Evolutionary conservation across 2,888 invertebrate genomes (phyloP).

Genomic region (Aproaerema taeniolella): DNA sequence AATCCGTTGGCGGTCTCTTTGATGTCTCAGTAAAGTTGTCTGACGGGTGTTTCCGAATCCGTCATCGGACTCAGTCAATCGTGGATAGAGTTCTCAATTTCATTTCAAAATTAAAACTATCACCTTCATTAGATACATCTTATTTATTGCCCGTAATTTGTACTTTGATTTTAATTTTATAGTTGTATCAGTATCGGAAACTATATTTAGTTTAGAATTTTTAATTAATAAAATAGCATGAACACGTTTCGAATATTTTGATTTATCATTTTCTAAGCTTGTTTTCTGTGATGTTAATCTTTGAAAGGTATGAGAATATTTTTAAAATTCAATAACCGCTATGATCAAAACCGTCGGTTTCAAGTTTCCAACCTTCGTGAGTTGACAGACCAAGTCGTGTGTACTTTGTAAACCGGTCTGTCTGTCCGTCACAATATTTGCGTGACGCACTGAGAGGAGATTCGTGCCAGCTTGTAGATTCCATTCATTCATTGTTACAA

Average conservation of each 20-base stretch:
- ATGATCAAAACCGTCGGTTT: constrained; percentile 25
- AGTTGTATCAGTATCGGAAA: no score
- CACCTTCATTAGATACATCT: constrained; percentile 54
- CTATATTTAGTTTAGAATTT: no score
- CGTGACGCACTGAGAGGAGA: constrained; percentile 41
- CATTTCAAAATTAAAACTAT: constrained; percentile 48
- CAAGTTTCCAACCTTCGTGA: constrained; percentile 27
- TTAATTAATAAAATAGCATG: no score
- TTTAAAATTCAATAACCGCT: no score
- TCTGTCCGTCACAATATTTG: constrained; percentile 55
- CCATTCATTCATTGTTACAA: constrained; percentile 41
- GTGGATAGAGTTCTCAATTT: constrained; percentile 39
- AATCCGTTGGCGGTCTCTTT: constrained; percentile 58
- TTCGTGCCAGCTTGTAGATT: constrained; percentile 36
- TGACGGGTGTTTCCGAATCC: constrained; percentile 55
- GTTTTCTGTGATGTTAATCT: no score
- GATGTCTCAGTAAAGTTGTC: constrained; percentile 50
- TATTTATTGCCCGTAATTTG: constrained; percentile 40
- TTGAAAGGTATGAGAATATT: no score
- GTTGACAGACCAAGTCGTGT: constrained; percentile 39
- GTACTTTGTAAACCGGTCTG: constrained; percentile 53
- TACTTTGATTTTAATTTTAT: constrained; percentile 31
- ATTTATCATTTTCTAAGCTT: no score
- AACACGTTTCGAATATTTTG: no score
- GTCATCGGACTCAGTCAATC: constrained; percentile 45